Evolutionary conservation across 2,113 vertebrate genomes (phyloP).

Genomic region (Prochilodus magdalenae): DNA sequence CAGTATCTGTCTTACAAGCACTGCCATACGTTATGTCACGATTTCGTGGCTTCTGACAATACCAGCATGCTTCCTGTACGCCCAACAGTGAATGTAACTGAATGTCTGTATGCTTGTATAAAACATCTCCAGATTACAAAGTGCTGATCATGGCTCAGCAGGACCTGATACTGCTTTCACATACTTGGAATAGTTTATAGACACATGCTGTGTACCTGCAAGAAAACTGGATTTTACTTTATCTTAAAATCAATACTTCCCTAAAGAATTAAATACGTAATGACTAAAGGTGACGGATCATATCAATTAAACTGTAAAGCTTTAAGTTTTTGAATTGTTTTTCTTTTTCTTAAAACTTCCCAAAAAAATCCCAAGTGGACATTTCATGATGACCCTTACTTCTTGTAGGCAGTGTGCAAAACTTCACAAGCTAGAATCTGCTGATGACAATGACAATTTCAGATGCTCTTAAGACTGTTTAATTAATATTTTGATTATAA

Average conservation of each 20-base stretch:
- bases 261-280: neutral
- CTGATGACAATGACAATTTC: neutral
- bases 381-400: neutral
- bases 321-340: neutral
- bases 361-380: neutral
- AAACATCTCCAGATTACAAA: neutral
- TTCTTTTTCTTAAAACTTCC: neutral
- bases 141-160: neutral
- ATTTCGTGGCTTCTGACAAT: neutral
- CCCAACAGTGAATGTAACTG: neutral
- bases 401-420: constrained; percentile 2
- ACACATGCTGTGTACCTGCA: neutral
- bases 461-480: neutral
- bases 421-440: neutral
- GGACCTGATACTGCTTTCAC: neutral
- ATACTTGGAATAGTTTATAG: neutral
- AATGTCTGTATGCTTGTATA: neutral
- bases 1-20: constrained; percentile 22
- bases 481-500: neutral
- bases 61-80: constrained; percentile 26
- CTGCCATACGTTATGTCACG: neutral
- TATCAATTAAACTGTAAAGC: neutral
- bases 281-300: neutral
- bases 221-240: constrained; percentile 7
- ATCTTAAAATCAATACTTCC: neutral